Percentiles rank a stretch among this genome's conserved stretches.
Conservation (phyloP, 2,113 vertebrate genomes). For the Ammodytes dubius region DNA sequence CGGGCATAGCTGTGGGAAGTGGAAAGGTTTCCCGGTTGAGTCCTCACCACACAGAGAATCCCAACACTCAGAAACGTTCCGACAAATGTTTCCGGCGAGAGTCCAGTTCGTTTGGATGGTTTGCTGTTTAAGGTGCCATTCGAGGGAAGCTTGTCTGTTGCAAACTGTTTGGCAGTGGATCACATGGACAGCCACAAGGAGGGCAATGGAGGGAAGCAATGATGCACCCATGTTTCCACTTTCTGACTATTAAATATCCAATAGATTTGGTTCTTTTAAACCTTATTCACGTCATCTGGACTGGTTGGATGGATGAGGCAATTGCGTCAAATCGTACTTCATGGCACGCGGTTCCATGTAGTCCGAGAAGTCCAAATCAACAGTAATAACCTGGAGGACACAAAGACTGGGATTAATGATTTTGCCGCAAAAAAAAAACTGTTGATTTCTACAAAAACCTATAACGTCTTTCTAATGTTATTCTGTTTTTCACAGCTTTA, state of each 20-base stretch:
- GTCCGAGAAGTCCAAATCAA: conserved; percentile 21
- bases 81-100: conserved; percentile 82
- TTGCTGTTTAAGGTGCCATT: conserved; percentile 81
- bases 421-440: neutral
- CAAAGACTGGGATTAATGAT: conserved; percentile 31
- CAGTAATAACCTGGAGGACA: conserved; percentile 42
- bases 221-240: conserved; percentile 55
- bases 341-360: neutral
- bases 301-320: neutral
- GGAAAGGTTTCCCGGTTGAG: conserved; percentile 38
- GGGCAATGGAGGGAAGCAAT: conserved; percentile 38
- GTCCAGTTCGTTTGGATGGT: conserved; percentile 83
- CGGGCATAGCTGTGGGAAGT: conserved; percentile 87
- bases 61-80: conserved; percentile 82
- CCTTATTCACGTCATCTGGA: conserved; percentile 36
- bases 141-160: conserved; percentile 62
- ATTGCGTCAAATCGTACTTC: neutral
- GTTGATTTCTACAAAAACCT: neutral
- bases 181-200: conserved; percentile 55
- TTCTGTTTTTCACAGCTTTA: neutral
- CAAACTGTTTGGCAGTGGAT: conserved; percentile 77
- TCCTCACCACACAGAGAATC: conserved; percentile 34
- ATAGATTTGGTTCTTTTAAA: conserved; percentile 15
- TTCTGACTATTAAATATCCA: conserved; percentile 21
- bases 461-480: neutral